Evolutionary conservation across 2,888 invertebrate genomes (phyloP).

Genomic region (Mesoligia furuncula): DNA sequence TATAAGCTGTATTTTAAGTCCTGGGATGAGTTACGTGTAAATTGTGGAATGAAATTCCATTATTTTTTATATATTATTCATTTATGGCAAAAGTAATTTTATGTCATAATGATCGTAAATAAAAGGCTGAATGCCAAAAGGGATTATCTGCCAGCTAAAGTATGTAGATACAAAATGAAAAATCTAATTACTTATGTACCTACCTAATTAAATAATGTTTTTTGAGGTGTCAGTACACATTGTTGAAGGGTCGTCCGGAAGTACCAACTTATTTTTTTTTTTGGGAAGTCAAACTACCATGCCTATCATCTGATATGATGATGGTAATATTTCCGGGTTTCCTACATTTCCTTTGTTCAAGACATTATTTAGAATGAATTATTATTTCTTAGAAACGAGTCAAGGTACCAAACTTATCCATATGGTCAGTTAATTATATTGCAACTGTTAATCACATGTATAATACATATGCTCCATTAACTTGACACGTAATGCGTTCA

Average conservation of each 20-base stretch:
- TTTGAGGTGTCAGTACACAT: neutral
- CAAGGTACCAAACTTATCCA: neutral
- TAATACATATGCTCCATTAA: slow-evolving; percentile 49
- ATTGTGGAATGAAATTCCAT: neutral
- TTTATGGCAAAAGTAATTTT: neutral
- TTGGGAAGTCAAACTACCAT: neutral
- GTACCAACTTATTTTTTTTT: neutral
- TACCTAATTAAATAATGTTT: neutral
- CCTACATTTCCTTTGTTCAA: neutral
- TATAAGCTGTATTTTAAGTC: neutral
- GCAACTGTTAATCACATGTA: slow-evolving; percentile 46
- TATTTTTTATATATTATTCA: neutral
- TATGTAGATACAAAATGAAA: neutral
- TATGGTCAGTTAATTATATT: slow-evolving; percentile 9
- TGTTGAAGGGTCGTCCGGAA: neutral
- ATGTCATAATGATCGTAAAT: neutral
- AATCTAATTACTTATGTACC: neutral
- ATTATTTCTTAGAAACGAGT: neutral
- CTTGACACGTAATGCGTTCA: slow-evolving; percentile 55
- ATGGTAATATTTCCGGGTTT: neutral
- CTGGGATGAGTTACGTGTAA: neutral
- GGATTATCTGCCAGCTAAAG: no score
- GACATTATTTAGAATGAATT: neutral
- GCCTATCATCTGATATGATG: neutral
- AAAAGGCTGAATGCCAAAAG: neutral